Evolutionary conservation across 2,888 invertebrate genomes (phyloP), one percentile per base, ranked within the genome.

Genomic region (Danaus chrysippus): DNA sequence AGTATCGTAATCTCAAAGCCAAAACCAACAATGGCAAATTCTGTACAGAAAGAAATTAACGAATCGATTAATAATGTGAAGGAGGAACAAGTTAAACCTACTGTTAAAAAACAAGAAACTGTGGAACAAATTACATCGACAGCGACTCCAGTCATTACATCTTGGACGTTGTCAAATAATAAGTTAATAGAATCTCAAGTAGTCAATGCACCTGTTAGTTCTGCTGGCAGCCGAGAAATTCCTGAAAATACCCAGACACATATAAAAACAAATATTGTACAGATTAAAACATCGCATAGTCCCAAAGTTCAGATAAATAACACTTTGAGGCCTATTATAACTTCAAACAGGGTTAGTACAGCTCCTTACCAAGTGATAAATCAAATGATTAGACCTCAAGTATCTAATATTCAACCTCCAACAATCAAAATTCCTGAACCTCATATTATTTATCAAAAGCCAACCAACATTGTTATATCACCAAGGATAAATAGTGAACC

Each of bases 391-490:
- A 82, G 87, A 65, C 83, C 82, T 46, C 73, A 85, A 87, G 62
- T 84, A 75, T 72, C 85, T 10, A 92, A 88, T 67, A 90, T 93
- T 81, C 94, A 94, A 72, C 92, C 94, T 12, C 92, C 94, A 5
- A 93, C 93, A 0, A 94, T 94, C 13, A 94, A 93, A 71, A 92
- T 94, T 71, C 93, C 94, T 3, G 93, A 93, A 52, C 84, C 86
- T 58, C 91, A 91, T 70, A 80, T 91, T 63, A 70, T 90, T 42
- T 91, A 91, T 71, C 91, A 88, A 71, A 91, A 91, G 74, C 78
- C 82, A 71, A 91, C 75, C 76, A 92, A 79, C 19, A 92, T 86
- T 59, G 87, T 83, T 13, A 88, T 83, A 73, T 90, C 91, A 43
- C 91, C 91, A 10, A 79, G 88, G 72, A 77, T 86, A 71, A 68